Evolutionary conservation across 2,113 vertebrate species (phyloP), one percentile per base, ranked within the genome.

Genomic region (Pelodiscus sinensis): DNA sequence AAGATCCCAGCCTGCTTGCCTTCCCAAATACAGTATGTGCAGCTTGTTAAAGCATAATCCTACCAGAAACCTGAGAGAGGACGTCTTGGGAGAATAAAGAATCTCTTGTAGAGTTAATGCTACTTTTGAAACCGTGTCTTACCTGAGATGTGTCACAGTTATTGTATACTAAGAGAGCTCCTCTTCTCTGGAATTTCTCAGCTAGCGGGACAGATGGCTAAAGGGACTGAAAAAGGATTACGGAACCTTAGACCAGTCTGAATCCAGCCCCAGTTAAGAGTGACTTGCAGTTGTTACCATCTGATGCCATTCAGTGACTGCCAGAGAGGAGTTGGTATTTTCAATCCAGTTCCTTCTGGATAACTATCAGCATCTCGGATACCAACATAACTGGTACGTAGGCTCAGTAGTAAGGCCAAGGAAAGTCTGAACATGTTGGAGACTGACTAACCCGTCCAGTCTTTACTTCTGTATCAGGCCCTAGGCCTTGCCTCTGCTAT

Each of bases 141-240:
- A 87, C 55, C 85, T 85, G 55, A 3, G 16, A 90, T 77, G 82
- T n/a, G 38, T n/a, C n/a, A 68, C 15, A 9, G 18, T 71, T n/a
- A 14, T 90, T 73, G 10, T 0, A 87, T 55, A 58, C 3, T 24
- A 73, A 82, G 13, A 16, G 56, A 71, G 35, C 71, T 73, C n/a
- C 25, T 50, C 78, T n/a, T 52, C 84, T 91, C 78, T 81, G 89
- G 84, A 62, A 82, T 95, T 93, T 84, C 81, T 89, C 82, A 88
- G 55, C 31, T 0, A 87, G 91, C 6, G n/a, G 84, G 89, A 93
- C 2, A 82, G 68, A 80, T 51, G 81, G 58, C 29, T 78, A 85
- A 87, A 1, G 3, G 57, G 87, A n/a, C 88, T 87, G 82, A 68
- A 81, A 85, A 92, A 88, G 91, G 88, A 94, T 92, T 55, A 51